A percentile compares a stretch with the other conserved stretches of the same genome.
These are phyloP conservation scores for Hetaerina americana DNA, from an alignment of 1,140 invertebrate genomes.

Conservation along the genomic window DNA sequence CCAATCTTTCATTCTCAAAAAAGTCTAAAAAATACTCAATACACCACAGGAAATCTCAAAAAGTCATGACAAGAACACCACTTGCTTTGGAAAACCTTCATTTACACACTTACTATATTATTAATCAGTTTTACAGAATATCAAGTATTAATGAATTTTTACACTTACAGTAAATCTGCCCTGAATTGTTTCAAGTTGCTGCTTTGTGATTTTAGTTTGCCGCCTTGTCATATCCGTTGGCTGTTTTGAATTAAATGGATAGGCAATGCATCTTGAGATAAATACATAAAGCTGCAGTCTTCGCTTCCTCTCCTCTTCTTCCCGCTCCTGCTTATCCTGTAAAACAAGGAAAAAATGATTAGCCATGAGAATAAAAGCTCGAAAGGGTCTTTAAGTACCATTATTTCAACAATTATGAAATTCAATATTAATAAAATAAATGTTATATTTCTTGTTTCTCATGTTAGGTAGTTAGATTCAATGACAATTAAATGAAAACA, in stretches of 20 bases:
- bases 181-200: constrained; percentile 90
- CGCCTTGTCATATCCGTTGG: constrained; percentile 92
- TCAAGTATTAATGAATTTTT: not conserved
- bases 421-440: not conserved
- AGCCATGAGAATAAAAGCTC: not conserved
- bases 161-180: constrained; percentile 76
- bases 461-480: too few relatives aligned
- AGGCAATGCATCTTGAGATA: constrained; percentile 93
- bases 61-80: too few relatives aligned
- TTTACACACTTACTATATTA: too few relatives aligned
- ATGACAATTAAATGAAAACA: too few relatives aligned
- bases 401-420: not conserved
- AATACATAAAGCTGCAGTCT: constrained; percentile 96
- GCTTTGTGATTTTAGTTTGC: constrained; percentile 87
- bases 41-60: too few relatives aligned
- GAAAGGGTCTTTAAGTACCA: too few relatives aligned
- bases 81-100: too few relatives aligned
- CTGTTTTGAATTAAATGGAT: constrained; percentile 99
- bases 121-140: too few relatives aligned
- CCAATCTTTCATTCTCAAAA: too few relatives aligned
- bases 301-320: constrained; percentile 85
- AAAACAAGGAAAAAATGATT: not conserved
- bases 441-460: not conserved
- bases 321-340: constrained; percentile 54
- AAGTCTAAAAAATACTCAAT: too few relatives aligned